Conservation (phyloP, 2,113 vertebrate species). For the Lethenteron camtschaticum region DNA sequence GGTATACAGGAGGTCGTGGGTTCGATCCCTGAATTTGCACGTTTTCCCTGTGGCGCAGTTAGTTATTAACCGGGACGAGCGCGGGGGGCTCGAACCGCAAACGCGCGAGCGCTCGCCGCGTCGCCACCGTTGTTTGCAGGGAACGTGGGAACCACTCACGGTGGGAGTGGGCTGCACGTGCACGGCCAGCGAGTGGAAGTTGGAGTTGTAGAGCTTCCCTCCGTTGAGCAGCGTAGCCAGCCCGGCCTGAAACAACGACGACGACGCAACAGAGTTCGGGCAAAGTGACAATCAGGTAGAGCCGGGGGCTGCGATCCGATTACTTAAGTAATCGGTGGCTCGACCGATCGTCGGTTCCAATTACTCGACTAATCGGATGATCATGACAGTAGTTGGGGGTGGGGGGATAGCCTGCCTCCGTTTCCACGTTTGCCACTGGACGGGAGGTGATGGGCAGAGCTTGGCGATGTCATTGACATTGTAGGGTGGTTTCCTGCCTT, state of each 20-base stretch:
- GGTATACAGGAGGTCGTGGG: background rate
- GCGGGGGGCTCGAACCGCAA: background rate
- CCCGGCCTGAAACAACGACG: slow-evolving; percentile 36
- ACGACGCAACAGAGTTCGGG: background rate
- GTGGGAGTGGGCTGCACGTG: slow-evolving; percentile 70
- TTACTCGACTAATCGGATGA: too few relatives aligned
- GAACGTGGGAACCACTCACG: slow-evolving; percentile 19
- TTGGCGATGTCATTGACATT: too few relatives aligned
- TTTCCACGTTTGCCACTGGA: too few relatives aligned
- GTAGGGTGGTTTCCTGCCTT: too few relatives aligned
- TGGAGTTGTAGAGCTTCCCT: slow-evolving; percentile 83
- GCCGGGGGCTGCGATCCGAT: too few relatives aligned
- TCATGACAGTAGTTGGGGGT: too few relatives aligned
- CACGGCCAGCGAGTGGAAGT: slow-evolving; percentile 76
- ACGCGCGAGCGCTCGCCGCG: background rate
- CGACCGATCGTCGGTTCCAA: too few relatives aligned
- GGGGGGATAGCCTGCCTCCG: too few relatives aligned
- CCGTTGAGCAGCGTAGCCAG: slow-evolving; percentile 75
- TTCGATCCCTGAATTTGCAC: background rate
- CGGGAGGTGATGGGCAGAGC: too few relatives aligned
- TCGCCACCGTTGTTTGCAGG: background rate
- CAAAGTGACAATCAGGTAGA: too few relatives aligned
- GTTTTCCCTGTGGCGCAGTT: background rate
- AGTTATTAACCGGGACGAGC: background rate
- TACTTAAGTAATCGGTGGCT: too few relatives aligned